Evolutionary conservation across 2,797 vertebrate species (phyloP).

Genomic region (Hemitrygon akajei): DNA sequence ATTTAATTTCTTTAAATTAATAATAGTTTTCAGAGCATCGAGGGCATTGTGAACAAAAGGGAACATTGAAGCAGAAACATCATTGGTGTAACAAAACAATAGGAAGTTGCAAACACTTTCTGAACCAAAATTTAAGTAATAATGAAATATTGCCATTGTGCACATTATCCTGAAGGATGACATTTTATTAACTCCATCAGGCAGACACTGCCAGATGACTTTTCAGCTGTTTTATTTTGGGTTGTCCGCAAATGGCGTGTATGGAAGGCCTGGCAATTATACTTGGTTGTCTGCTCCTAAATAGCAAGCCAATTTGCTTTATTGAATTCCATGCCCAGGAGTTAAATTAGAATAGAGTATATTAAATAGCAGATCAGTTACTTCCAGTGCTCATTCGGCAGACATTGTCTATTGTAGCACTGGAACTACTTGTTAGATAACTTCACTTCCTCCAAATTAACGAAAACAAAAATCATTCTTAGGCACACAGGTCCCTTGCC

Average conservation of each 20-base stretch:
- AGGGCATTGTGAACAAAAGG: no score
- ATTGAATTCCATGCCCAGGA: neutral
- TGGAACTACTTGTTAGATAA: neutral
- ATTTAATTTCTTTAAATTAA: no score
- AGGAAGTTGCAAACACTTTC: neutral
- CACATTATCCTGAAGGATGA: neutral
- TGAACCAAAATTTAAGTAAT: neutral
- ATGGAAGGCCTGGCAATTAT: neutral
- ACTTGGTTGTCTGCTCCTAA: neutral
- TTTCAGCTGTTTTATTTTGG: neutral
- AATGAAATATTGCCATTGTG: neutral
- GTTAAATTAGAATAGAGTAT: neutral
- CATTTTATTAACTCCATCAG: neutral
- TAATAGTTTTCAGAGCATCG: no score
- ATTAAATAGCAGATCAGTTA: no score
- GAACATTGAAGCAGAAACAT: no score
- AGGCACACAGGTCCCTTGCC: neutral
- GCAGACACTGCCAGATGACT: neutral
- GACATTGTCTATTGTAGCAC: neutral
- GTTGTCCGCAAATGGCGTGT: neutral
- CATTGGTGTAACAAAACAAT: neutral
- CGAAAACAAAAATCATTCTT: neutral
- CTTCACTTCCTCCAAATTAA: neutral
- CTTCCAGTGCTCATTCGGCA: neutral
- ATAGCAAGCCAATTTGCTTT: neutral